phyloP scores from a whole-genome alignment of 1,140 invertebrate genomes.

The Bombyx mori region DNA sequence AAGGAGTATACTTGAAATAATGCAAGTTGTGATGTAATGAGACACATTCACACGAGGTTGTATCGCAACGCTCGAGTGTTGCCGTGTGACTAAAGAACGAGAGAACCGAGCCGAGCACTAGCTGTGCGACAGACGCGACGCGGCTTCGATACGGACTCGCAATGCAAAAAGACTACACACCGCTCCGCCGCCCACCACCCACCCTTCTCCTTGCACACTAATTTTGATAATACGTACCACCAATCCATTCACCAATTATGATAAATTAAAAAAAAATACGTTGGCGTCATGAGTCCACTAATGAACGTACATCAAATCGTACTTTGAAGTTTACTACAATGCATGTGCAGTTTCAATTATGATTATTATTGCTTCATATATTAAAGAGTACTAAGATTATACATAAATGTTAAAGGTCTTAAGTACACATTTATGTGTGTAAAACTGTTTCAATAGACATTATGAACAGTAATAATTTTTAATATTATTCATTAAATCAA shows the following conservation, averaged over 20 bases:
- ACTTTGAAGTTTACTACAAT: too few relatives aligned
- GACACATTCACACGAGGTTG: conserved; percentile 25
- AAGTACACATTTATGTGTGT: too few relatives aligned
- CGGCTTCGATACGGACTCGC: conserved; percentile 29
- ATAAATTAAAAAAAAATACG: too few relatives aligned
- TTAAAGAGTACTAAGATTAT: too few relatives aligned
- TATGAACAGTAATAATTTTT: too few relatives aligned
- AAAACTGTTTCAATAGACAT: too few relatives aligned
- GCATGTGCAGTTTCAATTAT: too few relatives aligned
- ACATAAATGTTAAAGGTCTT: too few relatives aligned
- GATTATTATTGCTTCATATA: too few relatives aligned
- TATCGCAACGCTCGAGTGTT: conserved; percentile 48
- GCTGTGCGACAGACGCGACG: conserved; percentile 16
- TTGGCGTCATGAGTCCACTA: too few relatives aligned
- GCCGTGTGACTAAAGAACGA: conserved; percentile 48
- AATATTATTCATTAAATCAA: too few relatives aligned
- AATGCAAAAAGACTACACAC: conserved; percentile 27
- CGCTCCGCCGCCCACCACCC: conserved; percentile 6
- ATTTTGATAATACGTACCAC: conserved; percentile 36
- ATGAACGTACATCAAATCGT: too few relatives aligned
- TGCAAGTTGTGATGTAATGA: conserved; percentile 4
- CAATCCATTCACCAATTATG: conserved; percentile 41
- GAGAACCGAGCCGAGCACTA: conserved; percentile 20
- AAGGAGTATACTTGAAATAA: neutral
- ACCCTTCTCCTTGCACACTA: neutral